These are phyloP conservation scores for Dryoscopus gambensis DNA, from an alignment of 2,113 vertebrate species.

Conservation along the genomic window DNA sequence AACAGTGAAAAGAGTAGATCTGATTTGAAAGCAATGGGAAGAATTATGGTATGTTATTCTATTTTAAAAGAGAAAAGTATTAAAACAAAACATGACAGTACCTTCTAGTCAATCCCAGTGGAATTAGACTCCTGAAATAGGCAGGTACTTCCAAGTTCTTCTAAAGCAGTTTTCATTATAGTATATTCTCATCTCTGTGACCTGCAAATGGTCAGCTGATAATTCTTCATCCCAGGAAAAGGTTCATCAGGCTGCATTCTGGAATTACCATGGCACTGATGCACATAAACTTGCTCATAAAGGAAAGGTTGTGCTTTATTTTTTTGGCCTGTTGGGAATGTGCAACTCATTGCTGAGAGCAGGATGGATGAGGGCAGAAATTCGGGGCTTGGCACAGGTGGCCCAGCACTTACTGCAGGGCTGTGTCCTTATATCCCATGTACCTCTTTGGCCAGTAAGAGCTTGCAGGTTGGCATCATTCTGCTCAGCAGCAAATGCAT, in stretches of 20 bases:
- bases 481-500: background rate
- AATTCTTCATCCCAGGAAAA: background rate
- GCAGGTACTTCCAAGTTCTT: background rate
- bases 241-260: background rate
- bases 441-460: background rate
- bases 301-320: background rate
- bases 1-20: background rate
- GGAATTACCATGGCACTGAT: rapidly evolving
- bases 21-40: background rate
- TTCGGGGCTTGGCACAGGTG: background rate
- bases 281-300: background rate
- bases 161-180: background rate
- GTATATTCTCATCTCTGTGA: background rate
- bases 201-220: background rate
- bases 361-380: background rate
- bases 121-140: background rate
- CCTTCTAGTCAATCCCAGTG: background rate
- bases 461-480: background rate
- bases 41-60: background rate
- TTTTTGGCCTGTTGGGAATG: background rate
- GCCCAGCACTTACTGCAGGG: background rate
- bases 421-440: background rate
- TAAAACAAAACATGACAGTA: background rate
- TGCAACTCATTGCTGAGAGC: background rate
- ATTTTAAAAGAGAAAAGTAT: background rate